phyloP scores from a whole-genome alignment of 1,140 invertebrate species.

The Bacillus rossius region DNA sequence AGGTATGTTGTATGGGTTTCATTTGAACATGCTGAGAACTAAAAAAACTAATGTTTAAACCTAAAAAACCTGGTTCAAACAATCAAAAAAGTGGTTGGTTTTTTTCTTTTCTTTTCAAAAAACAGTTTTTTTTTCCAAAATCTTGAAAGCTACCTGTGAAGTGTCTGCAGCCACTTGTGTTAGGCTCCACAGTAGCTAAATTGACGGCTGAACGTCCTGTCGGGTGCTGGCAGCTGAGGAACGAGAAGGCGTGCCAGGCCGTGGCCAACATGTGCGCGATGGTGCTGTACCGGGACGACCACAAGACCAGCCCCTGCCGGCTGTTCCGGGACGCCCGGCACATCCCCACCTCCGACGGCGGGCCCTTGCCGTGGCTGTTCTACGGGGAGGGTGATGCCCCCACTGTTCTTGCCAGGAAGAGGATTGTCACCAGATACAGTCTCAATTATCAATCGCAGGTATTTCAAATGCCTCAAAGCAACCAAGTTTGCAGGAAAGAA shows the following conservation, averaged over 20 bases:
- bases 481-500: too few relatives aligned
- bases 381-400: constrained; percentile 46
- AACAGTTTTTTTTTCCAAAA: too few relatives aligned
- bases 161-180: too few relatives aligned
- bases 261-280: constrained; percentile 64
- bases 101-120: neutral
- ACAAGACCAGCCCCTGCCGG: constrained; percentile 38
- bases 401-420: constrained; percentile 43
- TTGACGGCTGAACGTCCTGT: too few relatives aligned
- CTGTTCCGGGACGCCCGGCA: constrained; percentile 43
- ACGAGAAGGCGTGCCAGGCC: constrained; percentile 56
- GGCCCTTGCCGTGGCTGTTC: constrained; percentile 47
- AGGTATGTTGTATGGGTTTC: too few relatives aligned
- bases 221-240: constrained; percentile 42
- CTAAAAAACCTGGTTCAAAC: too few relatives aligned
- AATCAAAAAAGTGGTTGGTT: neutral
- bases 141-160: too few relatives aligned
- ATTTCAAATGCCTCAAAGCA: too few relatives aligned
- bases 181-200: too few relatives aligned
- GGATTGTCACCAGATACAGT: constrained; percentile 48
- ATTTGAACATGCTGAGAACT: too few relatives aligned
- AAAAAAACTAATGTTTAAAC: too few relatives aligned
- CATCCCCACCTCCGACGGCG: constrained; percentile 35
- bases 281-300: constrained; percentile 48
- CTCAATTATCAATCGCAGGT: constrained; percentile 43